A percentile compares a stretch with the other conserved stretches of the same genome.
phyloP scores from a whole-genome alignment of 2,113 vertebrate genomes.

The Taurulus bubalis region DNA sequence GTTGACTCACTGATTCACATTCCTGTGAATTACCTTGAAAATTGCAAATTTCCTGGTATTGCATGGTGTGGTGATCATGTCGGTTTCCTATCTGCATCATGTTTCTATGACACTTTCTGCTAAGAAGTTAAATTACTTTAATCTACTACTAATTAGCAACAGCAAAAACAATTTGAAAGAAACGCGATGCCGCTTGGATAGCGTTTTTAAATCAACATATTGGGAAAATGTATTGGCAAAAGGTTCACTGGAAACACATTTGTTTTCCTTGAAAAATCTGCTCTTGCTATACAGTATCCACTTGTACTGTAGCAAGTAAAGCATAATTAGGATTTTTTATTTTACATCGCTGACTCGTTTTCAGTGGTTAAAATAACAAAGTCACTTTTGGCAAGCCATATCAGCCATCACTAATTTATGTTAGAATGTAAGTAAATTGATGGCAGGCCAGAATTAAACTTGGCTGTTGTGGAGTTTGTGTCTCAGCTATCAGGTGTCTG shows the following conservation, averaged over 20 bases:
- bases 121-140: background rate
- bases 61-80: background rate
- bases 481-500: background rate
- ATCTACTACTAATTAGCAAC: slow-evolving; percentile 1
- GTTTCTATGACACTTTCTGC: background rate
- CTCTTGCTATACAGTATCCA: background rate
- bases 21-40: background rate
- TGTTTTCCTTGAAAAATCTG: background rate
- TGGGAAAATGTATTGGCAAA: background rate
- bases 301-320: background rate
- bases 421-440: background rate
- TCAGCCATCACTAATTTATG: background rate
- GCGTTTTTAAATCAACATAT: background rate
- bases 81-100: background rate
- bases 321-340: background rate
- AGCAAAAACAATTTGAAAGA: background rate
- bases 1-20: background rate
- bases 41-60: background rate
- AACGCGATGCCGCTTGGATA: background rate
- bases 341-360: background rate
- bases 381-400: background rate
- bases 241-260: background rate
- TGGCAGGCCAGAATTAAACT: background rate
- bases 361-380: background rate
- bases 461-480: background rate